Percentiles rank a stretch among this genome's conserved stretches.
These are phyloP conservation scores for Pangasius sanitwongsei DNA, from an alignment of 2,797 vertebrate genomes.

Conservation along the genomic window DNA sequence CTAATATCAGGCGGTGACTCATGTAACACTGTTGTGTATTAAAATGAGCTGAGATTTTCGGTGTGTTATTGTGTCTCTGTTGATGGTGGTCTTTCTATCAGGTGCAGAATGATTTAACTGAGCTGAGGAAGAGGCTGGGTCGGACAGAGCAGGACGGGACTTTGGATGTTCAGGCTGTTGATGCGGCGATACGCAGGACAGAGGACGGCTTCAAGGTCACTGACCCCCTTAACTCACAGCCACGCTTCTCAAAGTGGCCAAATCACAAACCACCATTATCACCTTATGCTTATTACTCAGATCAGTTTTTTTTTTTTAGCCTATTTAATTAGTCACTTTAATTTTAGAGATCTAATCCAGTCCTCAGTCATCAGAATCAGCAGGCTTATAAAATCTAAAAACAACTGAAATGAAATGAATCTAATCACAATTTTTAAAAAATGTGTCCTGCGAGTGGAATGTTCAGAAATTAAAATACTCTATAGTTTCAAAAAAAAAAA, in stretches of 20 bases:
- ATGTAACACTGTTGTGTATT: too few relatives aligned
- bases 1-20: too few relatives aligned
- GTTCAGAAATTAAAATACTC: background rate
- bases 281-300: background rate
- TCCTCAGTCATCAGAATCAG: background rate
- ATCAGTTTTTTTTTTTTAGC: background rate
- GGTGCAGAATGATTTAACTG: conserved; percentile 79
- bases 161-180: conserved; percentile 70
- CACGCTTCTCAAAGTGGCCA: background rate
- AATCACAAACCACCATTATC: background rate
- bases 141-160: conserved; percentile 40
- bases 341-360: background rate
- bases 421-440: background rate
- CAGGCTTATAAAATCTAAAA: background rate
- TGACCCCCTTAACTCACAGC: background rate
- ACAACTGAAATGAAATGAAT: background rate
- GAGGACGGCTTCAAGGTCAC: conserved; percentile 70
- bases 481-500: background rate
- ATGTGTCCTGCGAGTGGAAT: background rate
- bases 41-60: background rate
- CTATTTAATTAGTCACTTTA: background rate
- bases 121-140: conserved; percentile 72
- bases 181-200: conserved; percentile 71
- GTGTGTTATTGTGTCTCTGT: background rate
- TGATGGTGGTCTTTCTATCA: conserved; percentile 49